These are phyloP conservation scores for Cyanocitta stelleri DNA, from an alignment of 2,113 vertebrate species.

Conservation along the genomic window DNA sequence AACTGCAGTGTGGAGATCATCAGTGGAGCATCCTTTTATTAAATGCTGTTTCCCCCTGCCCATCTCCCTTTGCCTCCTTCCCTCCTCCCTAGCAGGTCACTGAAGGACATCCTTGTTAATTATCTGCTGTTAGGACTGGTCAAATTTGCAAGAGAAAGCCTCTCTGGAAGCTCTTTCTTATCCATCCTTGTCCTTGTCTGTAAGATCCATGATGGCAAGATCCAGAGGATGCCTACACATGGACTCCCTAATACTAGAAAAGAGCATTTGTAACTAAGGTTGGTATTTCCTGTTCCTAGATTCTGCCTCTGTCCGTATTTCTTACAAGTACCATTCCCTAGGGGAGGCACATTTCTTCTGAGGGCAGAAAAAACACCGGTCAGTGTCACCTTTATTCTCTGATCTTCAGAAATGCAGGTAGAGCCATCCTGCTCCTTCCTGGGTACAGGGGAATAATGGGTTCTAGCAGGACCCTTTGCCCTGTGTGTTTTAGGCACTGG, in stretches of 20 bases:
- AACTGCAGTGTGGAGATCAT: background rate
- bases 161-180: background rate
- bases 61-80: background rate
- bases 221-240: background rate
- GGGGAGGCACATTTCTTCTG: background rate
- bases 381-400: background rate
- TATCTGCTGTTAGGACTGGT: background rate
- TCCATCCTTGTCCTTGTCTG: background rate
- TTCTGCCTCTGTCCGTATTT: background rate
- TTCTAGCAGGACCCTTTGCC: background rate
- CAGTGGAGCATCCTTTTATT: background rate
- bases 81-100: background rate
- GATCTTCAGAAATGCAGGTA: background rate
- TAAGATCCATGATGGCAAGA: too few species aligned
- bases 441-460: background rate
- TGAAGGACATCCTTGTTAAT: background rate
- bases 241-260: background rate
- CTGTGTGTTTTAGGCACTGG: background rate
- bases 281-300: background rate
- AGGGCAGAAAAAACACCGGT: background rate
- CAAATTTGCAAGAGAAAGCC: background rate
- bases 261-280: too few species aligned
- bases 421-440: background rate
- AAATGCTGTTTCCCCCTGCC: background rate
- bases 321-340: background rate